A percentile compares a stretch with the other conserved stretches of the same genome.
phyloP scores from a whole-genome alignment of 2,888 invertebrate species.

The Erebia ligea region DNA sequence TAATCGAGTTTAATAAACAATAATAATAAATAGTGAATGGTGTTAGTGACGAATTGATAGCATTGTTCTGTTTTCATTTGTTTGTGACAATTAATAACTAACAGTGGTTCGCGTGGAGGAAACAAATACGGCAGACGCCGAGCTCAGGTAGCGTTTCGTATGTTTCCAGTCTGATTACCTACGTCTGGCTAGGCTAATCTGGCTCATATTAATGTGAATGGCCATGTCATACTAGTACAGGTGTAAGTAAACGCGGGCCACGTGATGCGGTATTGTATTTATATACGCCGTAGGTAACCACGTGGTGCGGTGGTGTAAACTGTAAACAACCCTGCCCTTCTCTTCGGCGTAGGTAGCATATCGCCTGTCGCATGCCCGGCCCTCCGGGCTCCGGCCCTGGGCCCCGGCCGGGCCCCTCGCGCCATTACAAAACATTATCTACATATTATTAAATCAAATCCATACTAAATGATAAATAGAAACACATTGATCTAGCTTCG shows the following conservation, averaged over 20 bases:
- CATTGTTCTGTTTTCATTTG: conserved; percentile 44
- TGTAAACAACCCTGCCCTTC: conserved; percentile 72
- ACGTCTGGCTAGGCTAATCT: conserved; percentile 55
- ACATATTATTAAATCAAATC: too few species aligned
- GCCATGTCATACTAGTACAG: conserved; percentile 49
- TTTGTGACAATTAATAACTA: conserved; percentile 47
- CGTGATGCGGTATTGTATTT: conserved; percentile 69
- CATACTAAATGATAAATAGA: too few species aligned
- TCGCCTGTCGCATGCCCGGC: background rate
- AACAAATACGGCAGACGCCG: conserved; percentile 74
- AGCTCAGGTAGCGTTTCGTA: conserved; percentile 75
- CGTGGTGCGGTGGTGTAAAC: conserved; percentile 63
- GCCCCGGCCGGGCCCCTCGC: too few species aligned
- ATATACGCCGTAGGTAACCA: conserved; percentile 58
- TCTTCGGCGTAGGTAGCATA: conserved; percentile 42
- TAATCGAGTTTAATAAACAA: conserved; percentile 52
- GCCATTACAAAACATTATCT: too few species aligned
- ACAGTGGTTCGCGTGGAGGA: conserved; percentile 62
- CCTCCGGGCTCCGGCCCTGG: background rate
- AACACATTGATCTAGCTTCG: too few species aligned
- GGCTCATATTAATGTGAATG: conserved; percentile 49
- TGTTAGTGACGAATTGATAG: conserved; percentile 62
- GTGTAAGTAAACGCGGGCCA: conserved; percentile 62
- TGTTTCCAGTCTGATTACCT: conserved; percentile 71
- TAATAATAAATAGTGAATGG: conserved; percentile 57